Evolutionary conservation across 2,888 invertebrate species (phyloP).

Genomic region (Psococerastis gibbosa): DNA sequence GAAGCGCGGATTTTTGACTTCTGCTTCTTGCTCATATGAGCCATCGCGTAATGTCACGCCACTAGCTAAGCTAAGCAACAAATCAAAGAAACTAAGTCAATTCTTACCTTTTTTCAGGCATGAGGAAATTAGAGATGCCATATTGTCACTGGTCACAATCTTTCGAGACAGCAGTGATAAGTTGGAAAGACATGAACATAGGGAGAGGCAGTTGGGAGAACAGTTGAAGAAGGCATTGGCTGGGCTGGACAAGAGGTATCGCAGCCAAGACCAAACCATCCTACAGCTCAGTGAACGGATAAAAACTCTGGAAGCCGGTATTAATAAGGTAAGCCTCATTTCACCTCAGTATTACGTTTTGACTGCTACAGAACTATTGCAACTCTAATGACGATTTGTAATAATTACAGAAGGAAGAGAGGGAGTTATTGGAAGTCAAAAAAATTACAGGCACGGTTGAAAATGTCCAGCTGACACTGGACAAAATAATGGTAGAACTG

Average conservation of each 20-base stretch:
- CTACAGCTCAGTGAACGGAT: slow-evolving; percentile 53
- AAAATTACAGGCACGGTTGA: slow-evolving; percentile 39
- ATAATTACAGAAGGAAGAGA: slow-evolving; percentile 46
- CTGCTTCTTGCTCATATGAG: too few species aligned
- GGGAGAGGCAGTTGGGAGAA: slow-evolving; percentile 62
- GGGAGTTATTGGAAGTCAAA: slow-evolving; percentile 40
- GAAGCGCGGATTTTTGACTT: too few species aligned
- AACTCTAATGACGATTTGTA: too few species aligned
- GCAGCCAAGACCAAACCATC: slow-evolving; percentile 38
- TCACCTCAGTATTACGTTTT: too few species aligned
- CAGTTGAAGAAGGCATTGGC: slow-evolving; percentile 53
- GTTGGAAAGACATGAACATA: slow-evolving; percentile 62
- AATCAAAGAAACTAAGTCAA: neutral
- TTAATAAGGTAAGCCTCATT: slow-evolving; percentile 44
- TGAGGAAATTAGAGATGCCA: slow-evolving; percentile 56
- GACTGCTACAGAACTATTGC: neutral
- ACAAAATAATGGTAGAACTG: slow-evolving; percentile 10
- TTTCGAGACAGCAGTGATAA: slow-evolving; percentile 63
- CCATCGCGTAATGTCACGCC: too few species aligned
- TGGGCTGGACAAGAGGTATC: slow-evolving; percentile 50
- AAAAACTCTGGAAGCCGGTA: slow-evolving; percentile 54
- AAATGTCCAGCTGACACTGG: slow-evolving; percentile 25
- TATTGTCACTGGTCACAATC: slow-evolving; percentile 61
- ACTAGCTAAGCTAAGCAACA: too few species aligned
- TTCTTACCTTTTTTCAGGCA: slow-evolving; percentile 28